A percentile compares a stretch with the other conserved stretches of the same genome.
Evolutionary conservation across 2,113 vertebrate species (phyloP).

Genomic region (Tupaia tana): DNA sequence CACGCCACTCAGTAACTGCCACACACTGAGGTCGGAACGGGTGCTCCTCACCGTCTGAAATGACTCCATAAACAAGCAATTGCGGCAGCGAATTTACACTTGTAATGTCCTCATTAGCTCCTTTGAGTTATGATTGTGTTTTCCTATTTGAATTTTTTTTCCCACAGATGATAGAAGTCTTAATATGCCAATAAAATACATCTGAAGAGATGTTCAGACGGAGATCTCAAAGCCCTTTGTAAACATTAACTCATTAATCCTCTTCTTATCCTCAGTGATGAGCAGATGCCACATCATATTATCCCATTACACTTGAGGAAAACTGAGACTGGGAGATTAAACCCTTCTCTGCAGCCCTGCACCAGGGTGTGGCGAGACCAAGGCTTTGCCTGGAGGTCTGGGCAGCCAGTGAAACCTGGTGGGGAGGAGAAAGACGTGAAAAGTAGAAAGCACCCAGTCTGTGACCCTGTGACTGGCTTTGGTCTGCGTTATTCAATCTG

Average conservation of each 20-base stretch:
- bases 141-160: conserved; percentile 65
- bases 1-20: not conserved
- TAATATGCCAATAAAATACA: conserved; percentile 72
- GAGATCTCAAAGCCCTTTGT: conserved; percentile 62
- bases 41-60: not conserved
- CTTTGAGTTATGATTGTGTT: conserved; percentile 61
- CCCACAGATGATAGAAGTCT: conserved; percentile 74
- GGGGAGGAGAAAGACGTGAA: too few species aligned
- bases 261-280: conserved; percentile 10
- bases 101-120: conserved; percentile 69
- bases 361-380: not conserved
- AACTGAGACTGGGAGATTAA: conserved; percentile 43
- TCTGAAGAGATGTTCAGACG: conserved; percentile 64
- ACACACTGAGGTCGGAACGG: not conserved
- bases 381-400: not conserved
- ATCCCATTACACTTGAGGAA: conserved; percentile 50
- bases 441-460: not conserved
- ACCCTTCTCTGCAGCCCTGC: not conserved
- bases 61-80: conserved; percentile 53
- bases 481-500: accelerated
- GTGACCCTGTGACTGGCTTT: not conserved
- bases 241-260: conserved; percentile 57
- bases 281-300: not conserved
- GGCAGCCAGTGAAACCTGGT: not conserved
- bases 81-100: conserved; percentile 24